Conservation (phyloP, 2,888 invertebrate species). For the Anticlea derivata region DNA sequence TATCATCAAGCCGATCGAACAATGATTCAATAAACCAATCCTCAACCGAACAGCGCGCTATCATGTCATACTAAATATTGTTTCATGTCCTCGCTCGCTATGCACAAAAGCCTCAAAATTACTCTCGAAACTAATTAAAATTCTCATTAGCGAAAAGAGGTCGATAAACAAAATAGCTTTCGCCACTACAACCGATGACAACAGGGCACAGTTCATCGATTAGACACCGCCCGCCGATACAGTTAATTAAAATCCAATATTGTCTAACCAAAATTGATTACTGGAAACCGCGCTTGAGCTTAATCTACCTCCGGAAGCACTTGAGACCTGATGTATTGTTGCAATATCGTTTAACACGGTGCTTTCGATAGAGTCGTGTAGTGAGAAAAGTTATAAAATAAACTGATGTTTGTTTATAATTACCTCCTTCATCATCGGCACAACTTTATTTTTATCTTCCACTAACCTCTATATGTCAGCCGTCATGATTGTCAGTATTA, state of each 20-base stretch:
- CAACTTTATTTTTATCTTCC: no score
- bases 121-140: constrained; percentile 29
- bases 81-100: not conserved
- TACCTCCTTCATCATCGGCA: no score
- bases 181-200: constrained; percentile 51
- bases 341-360: constrained; percentile 35
- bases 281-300: constrained; percentile 56
- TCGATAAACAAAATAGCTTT: constrained; percentile 50
- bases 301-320: constrained; percentile 46
- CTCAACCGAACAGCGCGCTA: not conserved
- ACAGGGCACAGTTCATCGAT: constrained; percentile 58
- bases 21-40: not conserved
- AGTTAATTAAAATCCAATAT: constrained; percentile 83
- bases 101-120: constrained; percentile 7
- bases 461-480: no score
- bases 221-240: constrained; percentile 63
- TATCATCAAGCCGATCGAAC: no score
- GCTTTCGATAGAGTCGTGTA: constrained; percentile 19
- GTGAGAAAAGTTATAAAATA: constrained; percentile 3
- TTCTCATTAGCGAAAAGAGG: constrained; percentile 36
- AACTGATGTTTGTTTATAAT: no score
- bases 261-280: constrained; percentile 82
- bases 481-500: no score
- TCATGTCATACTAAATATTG: not conserved
- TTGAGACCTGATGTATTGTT: constrained; percentile 39